Conservation (phyloP, 1,140 invertebrate genomes). For the Heterodera schachtii region DNA sequence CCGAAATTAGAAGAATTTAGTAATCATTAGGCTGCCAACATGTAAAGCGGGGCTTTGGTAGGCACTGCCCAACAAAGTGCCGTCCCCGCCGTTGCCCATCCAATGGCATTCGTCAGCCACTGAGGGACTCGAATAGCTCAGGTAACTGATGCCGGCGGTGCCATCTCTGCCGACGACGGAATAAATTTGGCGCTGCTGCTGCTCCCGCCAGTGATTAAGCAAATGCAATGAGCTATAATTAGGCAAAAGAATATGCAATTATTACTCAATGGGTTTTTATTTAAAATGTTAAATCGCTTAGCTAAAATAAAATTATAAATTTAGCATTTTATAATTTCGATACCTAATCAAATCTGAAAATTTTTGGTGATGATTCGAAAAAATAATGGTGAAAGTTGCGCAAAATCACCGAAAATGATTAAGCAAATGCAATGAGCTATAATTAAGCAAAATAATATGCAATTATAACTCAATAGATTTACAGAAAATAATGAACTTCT, state of each 20-base stretch:
- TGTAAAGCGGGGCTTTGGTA: slow-evolving; percentile 20
- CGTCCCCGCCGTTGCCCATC: neutral
- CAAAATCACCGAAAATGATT: slow-evolving; percentile 34
- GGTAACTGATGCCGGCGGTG: slow-evolving; percentile 16
- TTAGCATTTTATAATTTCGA: neutral
- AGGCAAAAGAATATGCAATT: neutral
- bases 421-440: slow-evolving; percentile 57
- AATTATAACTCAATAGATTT: too few relatives aligned
- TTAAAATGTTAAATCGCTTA: too few relatives aligned
- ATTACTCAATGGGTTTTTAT: too few relatives aligned
- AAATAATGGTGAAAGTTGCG: too few relatives aligned
- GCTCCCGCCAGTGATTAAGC: slow-evolving; percentile 42
- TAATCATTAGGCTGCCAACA: neutral
- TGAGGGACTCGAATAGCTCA: slow-evolving; percentile 21
- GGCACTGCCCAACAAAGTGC: slow-evolving; percentile 13
- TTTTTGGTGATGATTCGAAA: too few relatives aligned
- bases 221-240: slow-evolving; percentile 54
- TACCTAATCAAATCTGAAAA: neutral
- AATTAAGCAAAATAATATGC: neutral
- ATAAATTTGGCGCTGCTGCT: slow-evolving; percentile 41
- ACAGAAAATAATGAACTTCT: too few relatives aligned
- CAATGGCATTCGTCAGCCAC: slow-evolving; percentile 2
- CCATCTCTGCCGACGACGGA: slow-evolving; percentile 44
- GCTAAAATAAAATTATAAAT: neutral
- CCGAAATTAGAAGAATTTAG: neutral